Evolutionary conservation across 2,113 vertebrate genomes (phyloP), one percentile per base, ranked within the genome.

Genomic region (Lophochroa leadbeateri): DNA sequence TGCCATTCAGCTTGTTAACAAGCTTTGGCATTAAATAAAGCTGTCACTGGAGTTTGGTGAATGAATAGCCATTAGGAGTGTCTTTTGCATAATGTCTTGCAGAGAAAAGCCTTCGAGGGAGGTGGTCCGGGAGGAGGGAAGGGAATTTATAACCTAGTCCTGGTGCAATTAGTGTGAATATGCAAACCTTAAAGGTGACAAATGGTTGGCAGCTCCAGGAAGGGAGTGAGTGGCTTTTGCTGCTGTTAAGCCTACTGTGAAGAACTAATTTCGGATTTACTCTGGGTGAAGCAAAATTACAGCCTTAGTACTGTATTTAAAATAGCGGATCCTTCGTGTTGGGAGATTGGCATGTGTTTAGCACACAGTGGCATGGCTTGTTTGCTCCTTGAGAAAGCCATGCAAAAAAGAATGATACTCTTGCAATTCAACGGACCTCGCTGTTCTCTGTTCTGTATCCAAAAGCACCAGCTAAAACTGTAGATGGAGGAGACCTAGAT

Each of bases 1-100:
- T 74, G 86, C 97, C 96, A 96, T 98, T 98, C 97, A 96, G 93
- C 97, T 97, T 98, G 97, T 98, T 98, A 98, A 98, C 97, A 98
- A 98, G 98, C 96, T 95, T 91, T 97, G 95, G 94, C 90, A 91
- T 98, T 97, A 98, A 98, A 98, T 97, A 98, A 98, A 98, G 97
- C 97, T 96, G 95, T 98, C 97, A 96, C 86, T 91, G 93, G 43
- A 82, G 93, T 95, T 90, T 57, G 97, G 96, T 96, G 96, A 96
- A 93, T 97, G 97, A 98, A 98, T 98, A 92, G 96, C 80, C 92
- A 96, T 98, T 97, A 97, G 96, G 86, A 95, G 91, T 90, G 61
- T 85, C 65, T 88, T 97, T 96, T 97, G 95, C 94, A 94, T 97
- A 96, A 96, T 92, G 90, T 94, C 96, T 96, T 78, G 75, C 77